Evolutionary conservation across 2,888 invertebrate genomes (phyloP), one percentile per base, ranked within the genome.

Genomic region (Hipparchia semele): DNA sequence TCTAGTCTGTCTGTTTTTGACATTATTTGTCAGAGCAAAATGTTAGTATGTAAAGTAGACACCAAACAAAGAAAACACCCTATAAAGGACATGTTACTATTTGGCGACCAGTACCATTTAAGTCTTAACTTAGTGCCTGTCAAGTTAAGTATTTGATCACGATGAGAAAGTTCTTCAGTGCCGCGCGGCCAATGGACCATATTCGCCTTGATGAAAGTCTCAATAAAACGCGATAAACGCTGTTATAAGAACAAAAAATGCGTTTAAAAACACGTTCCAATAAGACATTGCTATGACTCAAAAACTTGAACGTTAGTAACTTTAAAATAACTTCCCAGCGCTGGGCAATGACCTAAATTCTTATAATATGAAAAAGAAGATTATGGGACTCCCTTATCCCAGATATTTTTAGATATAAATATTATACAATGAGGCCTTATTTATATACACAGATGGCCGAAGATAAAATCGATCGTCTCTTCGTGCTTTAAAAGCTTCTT

Each of bases 161-260:
- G 61, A 51, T 61, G 69, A 69, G 69, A 69, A 69, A 69, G 69
- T 69, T 69, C 45, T 51, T 60, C 51, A 65, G 23, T 23, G 56
- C 56, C 56, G 33, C 53, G 60, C 49, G 46, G 68, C 68, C 59
- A 69, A 69, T 69, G 69, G 69, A 69, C 69, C 69, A 69, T 69
- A 69, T 69, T 69, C 68, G 66, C 66, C 71, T 67, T 69, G 73
- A 62, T 71, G 73, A 75, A 75, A 75, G 75, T 73, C 71, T 62
- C 73, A 75, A 74, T 73, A 72, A 74, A 74, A 73, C 53, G 59
- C 74, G 68, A 70, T 75, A 73, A 74, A 70, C 62, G 66, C 64
- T 68, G 67, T 68, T 68, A 7, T 53, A 60, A 68, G 68, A 68
- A 68, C 54, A 68, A 68, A 68, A 59, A 60, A 59, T 58, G 68